Conservation (phyloP, 2,888 invertebrate genomes). For the Drosophila pegasa region DNA sequence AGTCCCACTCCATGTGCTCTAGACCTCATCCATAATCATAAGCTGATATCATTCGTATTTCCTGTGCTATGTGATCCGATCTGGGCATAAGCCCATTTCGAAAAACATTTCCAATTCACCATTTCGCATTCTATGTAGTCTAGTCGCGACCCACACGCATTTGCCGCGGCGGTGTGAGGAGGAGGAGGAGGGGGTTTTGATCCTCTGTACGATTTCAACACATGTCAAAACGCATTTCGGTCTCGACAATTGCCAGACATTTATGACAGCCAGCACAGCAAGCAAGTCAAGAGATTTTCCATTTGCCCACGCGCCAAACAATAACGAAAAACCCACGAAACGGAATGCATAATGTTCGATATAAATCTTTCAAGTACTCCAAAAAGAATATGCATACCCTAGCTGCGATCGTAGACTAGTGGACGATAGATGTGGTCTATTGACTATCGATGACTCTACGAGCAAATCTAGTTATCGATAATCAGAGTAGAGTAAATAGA, state of each 20-base stretch:
- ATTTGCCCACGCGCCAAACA: slow-evolving; percentile 56
- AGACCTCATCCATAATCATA: not conserved
- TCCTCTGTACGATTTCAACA: slow-evolving; percentile 48
- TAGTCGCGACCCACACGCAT: slow-evolving; percentile 30
- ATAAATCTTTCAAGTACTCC: slow-evolving; percentile 28
- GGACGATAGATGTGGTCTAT: not conserved
- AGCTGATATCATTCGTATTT: not conserved
- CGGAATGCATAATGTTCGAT: slow-evolving; percentile 49
- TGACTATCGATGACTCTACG: not conserved
- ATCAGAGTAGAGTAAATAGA: not conserved
- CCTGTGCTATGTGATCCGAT: not conserved
- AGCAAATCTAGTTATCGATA: not conserved
- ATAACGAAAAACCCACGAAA: slow-evolving; percentile 45
- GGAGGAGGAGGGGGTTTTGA: slow-evolving; percentile 4
- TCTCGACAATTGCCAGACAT: slow-evolving; percentile 54
- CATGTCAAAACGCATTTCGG: slow-evolving; percentile 42
- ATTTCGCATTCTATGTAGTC: not conserved
- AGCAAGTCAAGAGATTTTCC: slow-evolving; percentile 6
- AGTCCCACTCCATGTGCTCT: not conserved
- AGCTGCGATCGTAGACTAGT: not conserved
- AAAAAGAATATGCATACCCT: slow-evolving; percentile 42
- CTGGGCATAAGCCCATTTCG: not conserved
- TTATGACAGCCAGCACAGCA: slow-evolving; percentile 50
- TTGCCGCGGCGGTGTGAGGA: not conserved
- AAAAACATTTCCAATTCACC: not conserved